A percentile compares a stretch with the other conserved stretches of the same genome.
These are phyloP conservation scores for Syngnathus rostellatus DNA, from an alignment of 2,797 vertebrate genomes.

Conservation along the genomic window DNA sequence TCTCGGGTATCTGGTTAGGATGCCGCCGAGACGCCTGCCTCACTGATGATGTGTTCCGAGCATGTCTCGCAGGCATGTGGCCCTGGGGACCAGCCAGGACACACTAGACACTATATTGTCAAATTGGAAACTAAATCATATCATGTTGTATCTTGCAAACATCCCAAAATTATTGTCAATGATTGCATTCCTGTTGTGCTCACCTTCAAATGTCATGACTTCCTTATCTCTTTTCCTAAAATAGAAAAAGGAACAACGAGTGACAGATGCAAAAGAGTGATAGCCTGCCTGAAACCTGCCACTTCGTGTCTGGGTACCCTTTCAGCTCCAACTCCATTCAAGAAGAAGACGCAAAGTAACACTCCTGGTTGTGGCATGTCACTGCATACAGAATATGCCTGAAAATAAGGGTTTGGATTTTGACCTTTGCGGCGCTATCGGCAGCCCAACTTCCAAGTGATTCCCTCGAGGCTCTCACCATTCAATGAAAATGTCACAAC, in stretches of 20 bases:
- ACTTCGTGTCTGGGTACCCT: conserved; percentile 18
- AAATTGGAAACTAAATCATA: not conserved
- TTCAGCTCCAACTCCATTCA: conserved; percentile 25
- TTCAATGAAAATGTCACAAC: conserved; percentile 43
- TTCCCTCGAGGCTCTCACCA: not conserved
- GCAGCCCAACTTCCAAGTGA: not conserved
- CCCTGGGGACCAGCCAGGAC: too few species aligned
- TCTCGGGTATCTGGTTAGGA: too few species aligned
- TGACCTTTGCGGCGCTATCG: not conserved
- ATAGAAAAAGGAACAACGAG: not conserved
- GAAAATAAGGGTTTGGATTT: not conserved
- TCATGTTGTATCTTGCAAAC: not conserved
- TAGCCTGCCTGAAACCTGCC: conserved; percentile 20
- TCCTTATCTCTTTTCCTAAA: not conserved
- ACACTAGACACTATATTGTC: too few species aligned
- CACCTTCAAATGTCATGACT: not conserved
- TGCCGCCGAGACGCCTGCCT: too few species aligned
- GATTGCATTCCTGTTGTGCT: not conserved
- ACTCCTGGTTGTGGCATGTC: not conserved
- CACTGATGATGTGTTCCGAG: too few species aligned
- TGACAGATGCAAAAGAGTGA: conserved; percentile 1
- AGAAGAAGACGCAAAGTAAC: conserved; percentile 21
- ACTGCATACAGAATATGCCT: not conserved
- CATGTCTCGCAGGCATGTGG: too few species aligned
- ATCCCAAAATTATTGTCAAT: not conserved